A percentile compares a stretch with the other conserved stretches of the same genome.
Evolutionary conservation across 2,888 invertebrate genomes (phyloP).

Genomic region (Chesias legatella): DNA sequence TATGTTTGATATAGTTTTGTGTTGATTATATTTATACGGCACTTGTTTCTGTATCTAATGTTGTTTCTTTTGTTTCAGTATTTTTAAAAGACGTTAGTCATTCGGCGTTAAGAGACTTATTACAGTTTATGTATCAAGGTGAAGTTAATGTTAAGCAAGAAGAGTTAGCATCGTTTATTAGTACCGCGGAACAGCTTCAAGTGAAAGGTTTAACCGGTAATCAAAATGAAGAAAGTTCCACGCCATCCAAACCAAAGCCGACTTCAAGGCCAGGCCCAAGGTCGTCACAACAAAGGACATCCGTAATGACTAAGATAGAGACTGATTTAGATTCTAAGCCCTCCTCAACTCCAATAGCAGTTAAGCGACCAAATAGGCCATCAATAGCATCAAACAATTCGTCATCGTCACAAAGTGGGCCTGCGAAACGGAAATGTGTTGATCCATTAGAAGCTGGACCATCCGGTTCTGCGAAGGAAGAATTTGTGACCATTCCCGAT

Average conservation of each 20-base stretch:
- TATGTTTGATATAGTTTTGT: conserved; percentile 42
- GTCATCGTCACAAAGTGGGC: conserved; percentile 80
- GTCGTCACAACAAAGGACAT: conserved; percentile 83
- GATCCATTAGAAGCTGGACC: conserved; percentile 83
- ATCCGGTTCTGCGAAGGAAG: conserved; percentile 77
- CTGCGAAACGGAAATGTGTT: conserved; percentile 78
- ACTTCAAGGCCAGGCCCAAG: conserved; percentile 82
- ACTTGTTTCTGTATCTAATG: background rate
- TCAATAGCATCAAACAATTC: conserved; percentile 82
- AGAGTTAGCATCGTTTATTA: conserved; percentile 85
- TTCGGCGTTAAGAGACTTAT: conserved; percentile 84
- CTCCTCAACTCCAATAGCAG: conserved; percentile 81
- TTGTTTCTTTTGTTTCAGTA: conserved; percentile 69
- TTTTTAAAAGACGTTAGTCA: conserved; percentile 86
- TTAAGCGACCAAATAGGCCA: conserved; percentile 84
- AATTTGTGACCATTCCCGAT: conserved; percentile 77
- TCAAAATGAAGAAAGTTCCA: conserved; percentile 81
- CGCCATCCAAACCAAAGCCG: conserved; percentile 80
- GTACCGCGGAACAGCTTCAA: conserved; percentile 86
- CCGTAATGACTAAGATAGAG: conserved; percentile 82
- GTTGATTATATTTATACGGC: conserved; percentile 1
- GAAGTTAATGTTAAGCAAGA: conserved; percentile 87
- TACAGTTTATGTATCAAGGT: conserved; percentile 87
- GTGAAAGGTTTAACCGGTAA: conserved; percentile 85
- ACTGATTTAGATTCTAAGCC: conserved; percentile 82